Conservation (phyloP, 1,140 invertebrate genomes). For the Penaeus chinensis region DNA sequence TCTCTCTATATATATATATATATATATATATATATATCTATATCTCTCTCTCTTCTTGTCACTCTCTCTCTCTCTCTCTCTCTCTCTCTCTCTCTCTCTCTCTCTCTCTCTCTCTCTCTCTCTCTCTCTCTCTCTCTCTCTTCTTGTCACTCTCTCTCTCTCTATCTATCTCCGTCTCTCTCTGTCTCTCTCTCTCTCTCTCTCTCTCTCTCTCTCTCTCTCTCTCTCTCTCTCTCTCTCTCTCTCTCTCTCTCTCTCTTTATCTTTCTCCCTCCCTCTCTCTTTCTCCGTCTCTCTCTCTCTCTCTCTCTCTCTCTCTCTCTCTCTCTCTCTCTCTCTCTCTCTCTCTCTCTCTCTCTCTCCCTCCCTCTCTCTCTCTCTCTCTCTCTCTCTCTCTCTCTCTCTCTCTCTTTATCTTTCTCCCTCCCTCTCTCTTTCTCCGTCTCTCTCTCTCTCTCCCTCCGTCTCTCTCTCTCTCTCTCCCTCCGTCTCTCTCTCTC, state of each 20-base stretch:
- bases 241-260: background rate
- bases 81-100: too few relatives aligned
- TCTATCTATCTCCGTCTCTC: background rate
- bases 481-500: too few relatives aligned
- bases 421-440: background rate
- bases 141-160: background rate
- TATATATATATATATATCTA: background rate
- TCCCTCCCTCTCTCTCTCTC: constrained; percentile 15
- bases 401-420: background rate
- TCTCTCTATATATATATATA: background rate
- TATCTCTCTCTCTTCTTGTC: background rate
- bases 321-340: background rate
- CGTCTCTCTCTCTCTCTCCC: background rate
- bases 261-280: constrained; percentile 4
- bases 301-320: constrained; percentile 3
- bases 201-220: background rate
- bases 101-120: too few relatives aligned
- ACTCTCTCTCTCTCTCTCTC: background rate
- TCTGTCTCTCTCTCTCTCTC: background rate
- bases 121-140: too few relatives aligned
- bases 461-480: too few relatives aligned
- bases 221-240: background rate
- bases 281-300: background rate
- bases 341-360: background rate
- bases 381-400: background rate